Percentiles rank a stretch among this genome's conserved stretches.
Evolutionary conservation across 2,797 vertebrate genomes (phyloP).

Genomic region (Micrastur ruficollis): DNA sequence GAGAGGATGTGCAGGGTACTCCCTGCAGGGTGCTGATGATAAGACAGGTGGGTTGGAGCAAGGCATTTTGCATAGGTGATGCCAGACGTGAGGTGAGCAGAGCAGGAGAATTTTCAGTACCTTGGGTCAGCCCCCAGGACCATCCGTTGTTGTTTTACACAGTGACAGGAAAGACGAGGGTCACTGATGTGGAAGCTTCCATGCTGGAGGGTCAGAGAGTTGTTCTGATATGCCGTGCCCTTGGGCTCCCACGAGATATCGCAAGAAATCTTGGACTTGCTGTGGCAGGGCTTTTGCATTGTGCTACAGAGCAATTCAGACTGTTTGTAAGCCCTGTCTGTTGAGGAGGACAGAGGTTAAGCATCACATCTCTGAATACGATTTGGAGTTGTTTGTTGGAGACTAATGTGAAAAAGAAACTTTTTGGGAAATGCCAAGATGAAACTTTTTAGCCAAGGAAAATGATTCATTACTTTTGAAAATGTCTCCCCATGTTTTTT

Average conservation of each 20-base stretch:
- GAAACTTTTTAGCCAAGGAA: background rate
- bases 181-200: background rate
- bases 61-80: background rate
- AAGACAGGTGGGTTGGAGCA: background rate
- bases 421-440: background rate
- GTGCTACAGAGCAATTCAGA: background rate
- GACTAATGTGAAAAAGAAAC: background rate
- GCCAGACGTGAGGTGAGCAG: background rate
- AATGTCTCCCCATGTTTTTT: background rate
- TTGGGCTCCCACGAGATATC: rapidly evolving
- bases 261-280: background rate
- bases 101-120: background rate
- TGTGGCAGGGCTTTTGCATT: background rate
- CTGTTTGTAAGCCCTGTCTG: background rate
- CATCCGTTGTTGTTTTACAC: rapidly evolving
- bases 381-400: background rate
- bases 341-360: background rate
- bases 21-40: background rate
- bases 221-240: rapidly evolving
- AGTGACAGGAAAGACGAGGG: background rate
- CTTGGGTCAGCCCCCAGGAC: background rate
- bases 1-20: background rate
- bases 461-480: background rate
- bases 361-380: background rate
- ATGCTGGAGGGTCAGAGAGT: background rate